Base-by-base conservation (phyloP, 1,140 invertebrate genomes). In the Cheumatopsyche charites region DNA sequence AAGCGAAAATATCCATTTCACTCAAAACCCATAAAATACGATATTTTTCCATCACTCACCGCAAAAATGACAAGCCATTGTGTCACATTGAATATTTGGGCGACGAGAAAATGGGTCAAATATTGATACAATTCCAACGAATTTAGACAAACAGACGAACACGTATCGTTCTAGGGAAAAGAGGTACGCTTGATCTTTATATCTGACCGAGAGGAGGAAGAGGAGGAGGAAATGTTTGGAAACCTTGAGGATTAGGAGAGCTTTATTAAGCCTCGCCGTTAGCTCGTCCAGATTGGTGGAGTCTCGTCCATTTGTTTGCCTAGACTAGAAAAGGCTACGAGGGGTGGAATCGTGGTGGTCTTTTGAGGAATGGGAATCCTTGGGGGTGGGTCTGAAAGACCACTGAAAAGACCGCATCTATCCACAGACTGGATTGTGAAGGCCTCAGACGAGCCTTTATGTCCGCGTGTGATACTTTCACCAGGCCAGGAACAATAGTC, bases 191-290 rank as follows among this genome's bases (percentile, higher is more conserved):
- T 36, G 29, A 36, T 36, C 29, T 36, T 36, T 36, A 36, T 36
- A 36, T 4, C 29, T 9, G 29, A 4, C n/a, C n/a, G n/a, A n/a
- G n/a, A n/a, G n/a, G n/a, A n/a, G n/a, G n/a, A n/a, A n/a, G n/a
- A n/a, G n/a, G 11, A 15, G 49, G 23, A 23, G 19, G 23, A 58
- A 58, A 58, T 47, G 63, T 66, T 66, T 66, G 63, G 41, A 41
- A 26, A 47, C 41, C 63, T 36, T 41, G 13, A 66, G 63, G 36
- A 66, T 66, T 47, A 47, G 41, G 19, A 47, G 63, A 66, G 63
- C 63, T 66, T 66, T 66, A 66, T 68, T 68, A 68, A 68, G 66
- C 66, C 25, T 36, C 42, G 63, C 21, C 63, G 63, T 49, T 26
- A 43, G 66, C 66, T 58, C 45, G 26, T 52, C 47, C 66, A 68